These are phyloP conservation scores for Callionymus lyra DNA, from an alignment of 2,113 vertebrate genomes.

Conservation along the genomic window DNA sequence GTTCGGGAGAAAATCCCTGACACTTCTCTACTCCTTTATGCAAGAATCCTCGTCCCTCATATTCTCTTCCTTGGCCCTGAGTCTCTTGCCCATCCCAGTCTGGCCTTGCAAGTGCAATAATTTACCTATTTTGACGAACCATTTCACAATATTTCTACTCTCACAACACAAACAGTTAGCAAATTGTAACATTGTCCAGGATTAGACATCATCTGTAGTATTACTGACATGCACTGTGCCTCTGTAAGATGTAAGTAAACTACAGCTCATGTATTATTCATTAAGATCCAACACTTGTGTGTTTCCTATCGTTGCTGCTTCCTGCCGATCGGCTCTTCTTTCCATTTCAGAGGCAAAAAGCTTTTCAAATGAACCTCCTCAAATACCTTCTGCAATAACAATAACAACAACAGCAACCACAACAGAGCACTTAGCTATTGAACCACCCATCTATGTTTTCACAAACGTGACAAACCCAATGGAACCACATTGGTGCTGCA, in stretches of 20 bases:
- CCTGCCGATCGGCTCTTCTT: constrained; percentile 46
- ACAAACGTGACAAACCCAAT: constrained; percentile 56
- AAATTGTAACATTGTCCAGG: too few relatives aligned
- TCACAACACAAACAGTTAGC: too few relatives aligned
- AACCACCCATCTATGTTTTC: constrained; percentile 43
- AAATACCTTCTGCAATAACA: constrained; percentile 37
- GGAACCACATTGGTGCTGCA: constrained; percentile 33
- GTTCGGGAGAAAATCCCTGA: too few relatives aligned
- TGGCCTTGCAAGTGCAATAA: too few relatives aligned
- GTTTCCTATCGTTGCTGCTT: constrained; percentile 35
- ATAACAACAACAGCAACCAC: constrained; percentile 34
- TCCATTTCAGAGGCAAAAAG: constrained; percentile 61
- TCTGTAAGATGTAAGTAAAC: constrained; percentile 41
- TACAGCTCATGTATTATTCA: constrained; percentile 57
- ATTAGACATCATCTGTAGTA: background rate
- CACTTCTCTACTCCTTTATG: too few relatives aligned
- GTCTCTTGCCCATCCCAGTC: too few relatives aligned
- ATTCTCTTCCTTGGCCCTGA: too few relatives aligned
- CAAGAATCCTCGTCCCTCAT: too few relatives aligned
- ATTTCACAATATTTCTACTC: too few relatives aligned
- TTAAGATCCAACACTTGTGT: constrained; percentile 55
- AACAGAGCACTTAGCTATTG: constrained; percentile 51
- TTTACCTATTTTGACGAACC: too few relatives aligned
- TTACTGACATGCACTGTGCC: constrained; percentile 25
- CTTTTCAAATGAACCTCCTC: constrained; percentile 51